Percentiles rank a stretch among this genome's conserved stretches.
phyloP scores from a whole-genome alignment of 2,113 vertebrate genomes.

The Boleophthalmus pectinirostris region DNA sequence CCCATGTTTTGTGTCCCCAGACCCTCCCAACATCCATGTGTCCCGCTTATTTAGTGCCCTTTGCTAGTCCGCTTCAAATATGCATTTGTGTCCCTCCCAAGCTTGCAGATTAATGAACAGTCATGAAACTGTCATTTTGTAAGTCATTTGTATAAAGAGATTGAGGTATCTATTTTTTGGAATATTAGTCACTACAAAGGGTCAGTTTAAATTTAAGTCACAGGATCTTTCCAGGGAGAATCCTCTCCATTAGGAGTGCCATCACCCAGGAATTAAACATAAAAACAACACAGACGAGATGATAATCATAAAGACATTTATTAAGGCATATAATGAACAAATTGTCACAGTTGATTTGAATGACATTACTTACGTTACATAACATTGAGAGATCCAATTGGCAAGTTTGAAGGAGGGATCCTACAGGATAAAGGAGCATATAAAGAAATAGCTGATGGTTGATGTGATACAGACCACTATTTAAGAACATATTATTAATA shows the following conservation, averaged over 20 bases:
- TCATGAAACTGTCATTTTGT: background rate
- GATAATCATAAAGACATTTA: too few species aligned
- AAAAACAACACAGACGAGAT: too few species aligned
- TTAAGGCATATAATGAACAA: background rate
- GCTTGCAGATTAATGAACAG: background rate
- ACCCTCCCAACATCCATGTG: slow-evolving; percentile 60
- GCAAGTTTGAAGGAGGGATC: background rate
- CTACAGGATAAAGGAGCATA: background rate
- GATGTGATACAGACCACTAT: background rate
- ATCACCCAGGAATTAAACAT: too few species aligned
- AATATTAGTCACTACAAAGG: too few species aligned
- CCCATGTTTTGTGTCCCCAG: slow-evolving; percentile 35
- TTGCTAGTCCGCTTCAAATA: slow-evolving; percentile 24
- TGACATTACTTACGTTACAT: background rate
- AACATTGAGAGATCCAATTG: background rate
- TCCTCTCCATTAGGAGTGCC: background rate
- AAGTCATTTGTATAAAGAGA: too few species aligned
- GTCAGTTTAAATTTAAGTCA: background rate
- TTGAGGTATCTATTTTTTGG: too few species aligned
- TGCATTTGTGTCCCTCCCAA: slow-evolving; percentile 19
- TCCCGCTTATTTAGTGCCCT: slow-evolving; percentile 63
- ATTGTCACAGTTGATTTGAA: background rate
- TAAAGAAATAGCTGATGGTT: background rate
- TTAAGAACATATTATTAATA: background rate
- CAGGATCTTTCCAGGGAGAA: background rate